Conservation (phyloP, 2,888 invertebrate genomes). For the Oscheius sp. region DNA sequence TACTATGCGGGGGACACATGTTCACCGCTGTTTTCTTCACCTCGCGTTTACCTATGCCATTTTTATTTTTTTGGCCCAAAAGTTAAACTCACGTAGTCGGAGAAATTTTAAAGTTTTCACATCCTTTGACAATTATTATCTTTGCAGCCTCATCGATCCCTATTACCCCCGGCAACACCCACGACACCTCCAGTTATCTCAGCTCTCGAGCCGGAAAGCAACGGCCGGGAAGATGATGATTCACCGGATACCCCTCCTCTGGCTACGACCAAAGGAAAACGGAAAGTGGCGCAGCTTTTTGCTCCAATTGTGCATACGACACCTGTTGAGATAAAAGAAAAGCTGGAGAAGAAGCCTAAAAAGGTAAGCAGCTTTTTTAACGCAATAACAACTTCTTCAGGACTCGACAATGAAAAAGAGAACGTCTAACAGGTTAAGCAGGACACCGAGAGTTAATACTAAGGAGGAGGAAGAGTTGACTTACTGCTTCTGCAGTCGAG, state of each 20-base stretch:
- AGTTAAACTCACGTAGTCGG: too few species aligned
- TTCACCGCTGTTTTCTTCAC: too few species aligned
- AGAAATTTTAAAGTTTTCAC: too few species aligned
- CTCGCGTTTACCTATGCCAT: too few species aligned
- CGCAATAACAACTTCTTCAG: too few species aligned
- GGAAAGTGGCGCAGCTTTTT: constrained; percentile 19
- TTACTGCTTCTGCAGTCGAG: constrained; percentile 51
- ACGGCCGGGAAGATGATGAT: constrained; percentile 2
- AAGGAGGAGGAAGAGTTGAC: constrained; percentile 46
- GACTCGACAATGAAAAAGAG: constrained; percentile 17
- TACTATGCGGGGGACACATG: too few species aligned
- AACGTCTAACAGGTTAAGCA: constrained; percentile 24
- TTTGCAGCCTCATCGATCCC: neutral
- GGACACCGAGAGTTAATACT: constrained; percentile 22
- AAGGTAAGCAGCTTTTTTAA: neutral
- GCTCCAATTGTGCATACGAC: neutral
- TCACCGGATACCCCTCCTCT: constrained; percentile 9
- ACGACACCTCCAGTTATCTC: neutral
- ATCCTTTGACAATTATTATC: too few species aligned
- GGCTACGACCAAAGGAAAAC: constrained; percentile 31
- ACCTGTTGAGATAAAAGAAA: constrained; percentile 13
- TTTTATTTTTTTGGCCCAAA: too few species aligned
- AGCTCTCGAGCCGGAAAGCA: neutral
- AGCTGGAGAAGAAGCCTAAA: constrained; percentile 17
- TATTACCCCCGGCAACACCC: neutral